Base-by-base conservation (phyloP, 2,797 vertebrate genomes). In the Xiphophorus birchmanni region DNA sequence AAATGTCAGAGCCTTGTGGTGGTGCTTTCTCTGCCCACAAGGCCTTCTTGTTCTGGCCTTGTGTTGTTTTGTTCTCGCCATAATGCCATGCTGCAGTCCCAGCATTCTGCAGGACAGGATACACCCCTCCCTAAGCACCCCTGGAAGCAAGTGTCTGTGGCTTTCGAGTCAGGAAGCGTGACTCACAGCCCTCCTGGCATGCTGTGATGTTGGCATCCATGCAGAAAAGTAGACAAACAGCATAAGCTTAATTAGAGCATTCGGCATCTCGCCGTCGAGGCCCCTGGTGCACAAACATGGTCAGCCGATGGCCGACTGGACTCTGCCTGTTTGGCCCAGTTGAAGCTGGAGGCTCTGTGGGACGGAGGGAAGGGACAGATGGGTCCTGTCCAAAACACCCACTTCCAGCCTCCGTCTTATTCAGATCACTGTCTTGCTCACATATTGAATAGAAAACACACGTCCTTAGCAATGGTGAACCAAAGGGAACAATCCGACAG, bases 171-270 rank as follows among this genome's bases (percentile, higher is more conserved):
- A 90, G 93, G 85, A 93, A 90, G 89, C 65, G 75, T 95, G 94
- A 95, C 91, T 95, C 93, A 94, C 87, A 81, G 80, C 74, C 90
- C 91, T 91, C 90, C 90, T 89, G 92, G 91, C 91, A 52, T 81
- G 81, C 89, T 76, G 89, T 52, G 48, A 83, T 75, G 79, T 85
- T 94, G 91, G 92, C 88, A 87, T 85, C 82, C 90, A 86, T 84
- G 90, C 90, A 89, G 91, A 89, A 88, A 92, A 91, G 91, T 90
- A 82, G 84, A 95, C 91, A 94, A 93, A 94, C 89, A 94, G 90
- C 92, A 94, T 93, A 95, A 91, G 94, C 91, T 94, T 95, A 90
- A 94, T 95, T 92, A 91, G 90, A 89, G 88, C 81, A 90, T 87
- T 82, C 84, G 80, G 86, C 91, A 83, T 88, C 89, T 89, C 56